These are phyloP conservation scores for Hemicentrotus pulcherrimus DNA, from an alignment of 35 echinoderm and acorn worm genomes.

Conservation along the genomic window DNA sequence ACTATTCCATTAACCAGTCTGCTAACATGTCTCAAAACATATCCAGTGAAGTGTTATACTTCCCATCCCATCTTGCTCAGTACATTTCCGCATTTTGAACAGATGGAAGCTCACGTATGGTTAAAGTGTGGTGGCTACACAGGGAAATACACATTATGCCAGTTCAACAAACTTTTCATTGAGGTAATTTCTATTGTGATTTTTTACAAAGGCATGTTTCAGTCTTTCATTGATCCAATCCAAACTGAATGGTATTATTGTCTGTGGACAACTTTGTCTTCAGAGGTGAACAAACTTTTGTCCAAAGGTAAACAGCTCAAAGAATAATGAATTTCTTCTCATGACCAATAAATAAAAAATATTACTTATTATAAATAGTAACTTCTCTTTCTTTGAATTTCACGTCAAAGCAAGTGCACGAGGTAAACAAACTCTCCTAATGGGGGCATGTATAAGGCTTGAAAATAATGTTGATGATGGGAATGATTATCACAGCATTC, in stretches of 20 bases:
- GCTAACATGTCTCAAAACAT: background rate
- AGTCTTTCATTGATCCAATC: background rate
- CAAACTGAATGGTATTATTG: background rate
- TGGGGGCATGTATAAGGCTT: no score
- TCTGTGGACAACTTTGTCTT: background rate
- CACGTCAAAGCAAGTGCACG: no score
- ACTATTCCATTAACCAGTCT: background rate
- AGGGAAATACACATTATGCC: background rate
- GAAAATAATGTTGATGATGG: no score
- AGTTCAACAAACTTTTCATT: constrained; percentile 5
- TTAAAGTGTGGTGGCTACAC: background rate
- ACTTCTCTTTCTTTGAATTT: no score
- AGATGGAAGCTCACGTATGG: background rate
- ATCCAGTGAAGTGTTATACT: background rate
- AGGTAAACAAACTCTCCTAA: no score
- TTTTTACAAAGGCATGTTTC: background rate
- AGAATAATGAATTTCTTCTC: background rate
- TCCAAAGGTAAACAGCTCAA: background rate
- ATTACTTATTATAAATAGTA: no score
- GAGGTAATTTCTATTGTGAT: background rate
- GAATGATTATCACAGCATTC: no score
- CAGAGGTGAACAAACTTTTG: background rate
- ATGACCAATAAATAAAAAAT: background rate
- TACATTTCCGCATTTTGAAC: background rate
- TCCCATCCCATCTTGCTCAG: background rate